phyloP scores from a whole-genome alignment of 2,113 vertebrate species.

The Phrynosoma platyrhinos region DNA sequence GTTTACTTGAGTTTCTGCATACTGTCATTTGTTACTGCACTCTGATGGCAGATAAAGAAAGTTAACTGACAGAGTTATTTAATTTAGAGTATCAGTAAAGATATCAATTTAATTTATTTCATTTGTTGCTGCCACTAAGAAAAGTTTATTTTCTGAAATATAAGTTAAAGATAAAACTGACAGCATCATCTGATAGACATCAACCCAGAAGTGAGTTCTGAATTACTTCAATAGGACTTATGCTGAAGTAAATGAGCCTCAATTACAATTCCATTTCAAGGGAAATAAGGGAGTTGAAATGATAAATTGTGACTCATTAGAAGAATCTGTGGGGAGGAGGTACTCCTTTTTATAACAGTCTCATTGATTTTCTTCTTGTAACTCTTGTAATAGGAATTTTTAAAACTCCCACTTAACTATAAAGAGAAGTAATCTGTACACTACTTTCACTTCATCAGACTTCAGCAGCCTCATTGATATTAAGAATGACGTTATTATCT shows the following conservation, averaged over 20 bases:
- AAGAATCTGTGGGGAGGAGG: conserved; percentile 14
- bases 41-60: conserved; percentile 61
- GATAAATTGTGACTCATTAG: conserved; percentile 39
- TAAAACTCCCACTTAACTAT: conserved; percentile 10
- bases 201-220: neutral
- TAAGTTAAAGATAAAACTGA: conserved; percentile 50
- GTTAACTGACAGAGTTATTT: conserved; percentile 65
- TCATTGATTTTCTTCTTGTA: conserved; percentile 25
- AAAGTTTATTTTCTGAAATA: conserved; percentile 49
- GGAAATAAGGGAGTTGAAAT: conserved; percentile 53
- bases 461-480: conserved; percentile 16
- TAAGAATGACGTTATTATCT: conserved; percentile 35
- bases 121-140: conserved; percentile 57
- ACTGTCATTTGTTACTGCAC: conserved; percentile 31
- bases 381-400: conserved; percentile 36
- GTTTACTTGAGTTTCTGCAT: conserved; percentile 43
- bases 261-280: conserved; percentile 31
- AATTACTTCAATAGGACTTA: neutral
- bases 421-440: conserved; percentile 21
- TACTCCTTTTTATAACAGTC: conserved; percentile 29
- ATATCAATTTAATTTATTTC: conserved; percentile 72
- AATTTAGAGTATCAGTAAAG: conserved; percentile 63
- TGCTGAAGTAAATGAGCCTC: neutral
- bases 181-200: neutral
- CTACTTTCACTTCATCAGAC: conserved; percentile 33